Percentiles rank a stretch among this genome's conserved stretches.
phyloP scores from a whole-genome alignment of 2,113 vertebrate genomes.

The Mungos mungo region DNA sequence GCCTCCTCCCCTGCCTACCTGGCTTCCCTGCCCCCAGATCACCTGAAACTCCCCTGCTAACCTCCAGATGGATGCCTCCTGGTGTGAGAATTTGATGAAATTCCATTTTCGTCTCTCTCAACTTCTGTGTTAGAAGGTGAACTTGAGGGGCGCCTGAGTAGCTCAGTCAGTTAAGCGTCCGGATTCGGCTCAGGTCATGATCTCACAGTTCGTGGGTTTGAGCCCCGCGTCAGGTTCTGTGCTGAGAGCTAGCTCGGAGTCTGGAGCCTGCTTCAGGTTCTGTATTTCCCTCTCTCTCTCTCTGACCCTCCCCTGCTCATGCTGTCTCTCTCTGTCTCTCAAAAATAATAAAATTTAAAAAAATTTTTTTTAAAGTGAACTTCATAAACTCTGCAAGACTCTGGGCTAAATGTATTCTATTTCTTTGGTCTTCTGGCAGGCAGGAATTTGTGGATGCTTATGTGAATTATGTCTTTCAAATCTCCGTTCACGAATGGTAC shows the following conservation, averaged over 20 bases:
- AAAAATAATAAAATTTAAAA: no score
- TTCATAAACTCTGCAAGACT: not conserved
- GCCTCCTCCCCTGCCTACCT: not conserved
- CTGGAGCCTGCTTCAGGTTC: no score
- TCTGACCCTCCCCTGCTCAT: no score
- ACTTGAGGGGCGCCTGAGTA: not conserved
- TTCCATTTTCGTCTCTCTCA: not conserved
- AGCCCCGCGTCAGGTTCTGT: no score
- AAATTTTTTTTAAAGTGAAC: not conserved
- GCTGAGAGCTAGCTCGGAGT: no score
- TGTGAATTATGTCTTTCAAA: constrained; percentile 93
- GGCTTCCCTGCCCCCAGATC: not conserved
- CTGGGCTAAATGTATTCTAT: not conserved
- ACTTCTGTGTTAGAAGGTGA: not conserved
- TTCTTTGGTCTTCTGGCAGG: constrained; percentile 83
- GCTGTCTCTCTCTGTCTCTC: no score
- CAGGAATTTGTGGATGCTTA: constrained; percentile 96
- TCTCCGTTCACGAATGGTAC: constrained; percentile 93
- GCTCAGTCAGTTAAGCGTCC: no score
- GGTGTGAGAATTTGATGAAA: not conserved
- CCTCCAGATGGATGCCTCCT: not conserved
- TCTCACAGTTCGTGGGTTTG: no score
- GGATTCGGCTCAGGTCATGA: no score
- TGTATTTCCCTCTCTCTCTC: no score
- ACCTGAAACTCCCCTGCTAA: not conserved